Evolutionary conservation across 1,140 invertebrate species (phyloP).

Genomic region (Dendrolimus kikuchii): DNA sequence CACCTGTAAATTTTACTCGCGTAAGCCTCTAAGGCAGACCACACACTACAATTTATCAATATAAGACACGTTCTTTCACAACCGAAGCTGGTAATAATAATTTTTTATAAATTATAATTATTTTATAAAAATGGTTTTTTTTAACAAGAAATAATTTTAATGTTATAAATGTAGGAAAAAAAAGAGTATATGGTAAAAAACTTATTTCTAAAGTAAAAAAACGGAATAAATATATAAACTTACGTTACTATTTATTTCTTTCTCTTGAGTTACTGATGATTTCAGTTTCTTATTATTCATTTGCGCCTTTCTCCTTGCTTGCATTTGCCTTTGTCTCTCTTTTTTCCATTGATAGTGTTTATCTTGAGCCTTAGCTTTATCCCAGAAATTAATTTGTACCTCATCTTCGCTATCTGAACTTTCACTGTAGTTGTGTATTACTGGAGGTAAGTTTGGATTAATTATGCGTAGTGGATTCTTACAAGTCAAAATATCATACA

Average conservation of each 20-base stretch:
- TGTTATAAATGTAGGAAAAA: no score
- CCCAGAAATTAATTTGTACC: constrained; percentile 53
- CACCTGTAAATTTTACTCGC: no score
- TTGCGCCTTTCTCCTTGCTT: constrained; percentile 57
- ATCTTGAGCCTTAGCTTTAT: constrained; percentile 54
- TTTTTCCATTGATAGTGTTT: constrained; percentile 67
- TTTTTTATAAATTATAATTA: no score
- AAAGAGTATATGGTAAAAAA: no score
- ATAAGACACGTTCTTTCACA: no score
- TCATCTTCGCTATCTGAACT: constrained; percentile 59
- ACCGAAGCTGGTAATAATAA: no score
- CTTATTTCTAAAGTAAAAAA: no score
- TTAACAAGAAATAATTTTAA: no score
- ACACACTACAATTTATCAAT: no score
- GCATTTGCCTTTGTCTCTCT: constrained; percentile 49
- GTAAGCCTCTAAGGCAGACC: no score
- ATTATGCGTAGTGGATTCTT: constrained; percentile 68
- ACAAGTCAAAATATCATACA: constrained; percentile 76
- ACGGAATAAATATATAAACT: constrained; percentile 18
- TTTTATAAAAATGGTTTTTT: no score
- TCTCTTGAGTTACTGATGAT: constrained; percentile 25
- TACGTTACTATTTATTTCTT: constrained; percentile 48
- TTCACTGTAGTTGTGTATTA: constrained; percentile 25
- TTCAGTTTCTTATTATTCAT: constrained; percentile 42
- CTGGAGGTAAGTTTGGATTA: constrained; percentile 55